Conservation (phyloP, 2,888 invertebrate genomes). For the Ophion slaviceki region DNA sequence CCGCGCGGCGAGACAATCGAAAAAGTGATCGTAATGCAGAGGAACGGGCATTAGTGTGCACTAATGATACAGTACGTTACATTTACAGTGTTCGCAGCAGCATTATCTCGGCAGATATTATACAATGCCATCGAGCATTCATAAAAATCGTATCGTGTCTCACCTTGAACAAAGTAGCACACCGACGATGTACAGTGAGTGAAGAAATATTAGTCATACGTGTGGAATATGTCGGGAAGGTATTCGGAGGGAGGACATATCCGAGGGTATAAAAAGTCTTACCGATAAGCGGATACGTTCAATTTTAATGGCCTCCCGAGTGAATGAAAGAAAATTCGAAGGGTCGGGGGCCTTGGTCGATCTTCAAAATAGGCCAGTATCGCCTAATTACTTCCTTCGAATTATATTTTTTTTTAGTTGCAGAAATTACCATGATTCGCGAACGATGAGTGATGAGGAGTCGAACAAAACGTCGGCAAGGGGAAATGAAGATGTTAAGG, state of each 20-base stretch:
- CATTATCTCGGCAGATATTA: slow-evolving; percentile 45
- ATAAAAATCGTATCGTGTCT: slow-evolving; percentile 56
- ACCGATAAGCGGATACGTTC: no score
- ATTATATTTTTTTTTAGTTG: no score
- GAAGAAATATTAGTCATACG: slow-evolving; percentile 21
- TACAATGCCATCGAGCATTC: slow-evolving; percentile 50
- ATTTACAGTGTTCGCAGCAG: slow-evolving; percentile 10
- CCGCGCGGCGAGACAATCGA: neutral
- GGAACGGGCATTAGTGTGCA: neutral
- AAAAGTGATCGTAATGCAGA: slow-evolving; percentile 5
- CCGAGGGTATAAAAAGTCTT: neutral
- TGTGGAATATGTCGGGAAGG: slow-evolving; percentile 33
- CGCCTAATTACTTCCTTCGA: no score
- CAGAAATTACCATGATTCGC: no score
- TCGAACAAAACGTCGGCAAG: no score
- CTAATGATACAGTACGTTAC: slow-evolving; percentile 43
- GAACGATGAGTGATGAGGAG: no score
- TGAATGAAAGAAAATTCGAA: no score
- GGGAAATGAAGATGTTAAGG: no score
- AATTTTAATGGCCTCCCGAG: no score
- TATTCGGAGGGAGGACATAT: slow-evolving; percentile 22
- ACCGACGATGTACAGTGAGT: slow-evolving; percentile 30
- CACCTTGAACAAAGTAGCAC: slow-evolving; percentile 59
- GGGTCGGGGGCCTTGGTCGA: no score
- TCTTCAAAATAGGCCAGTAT: no score